Evolutionary conservation across 23 tunicate genomes (phyloP), one percentile per base, ranked within the genome.

Genomic region (Ascidia mentula): DNA sequence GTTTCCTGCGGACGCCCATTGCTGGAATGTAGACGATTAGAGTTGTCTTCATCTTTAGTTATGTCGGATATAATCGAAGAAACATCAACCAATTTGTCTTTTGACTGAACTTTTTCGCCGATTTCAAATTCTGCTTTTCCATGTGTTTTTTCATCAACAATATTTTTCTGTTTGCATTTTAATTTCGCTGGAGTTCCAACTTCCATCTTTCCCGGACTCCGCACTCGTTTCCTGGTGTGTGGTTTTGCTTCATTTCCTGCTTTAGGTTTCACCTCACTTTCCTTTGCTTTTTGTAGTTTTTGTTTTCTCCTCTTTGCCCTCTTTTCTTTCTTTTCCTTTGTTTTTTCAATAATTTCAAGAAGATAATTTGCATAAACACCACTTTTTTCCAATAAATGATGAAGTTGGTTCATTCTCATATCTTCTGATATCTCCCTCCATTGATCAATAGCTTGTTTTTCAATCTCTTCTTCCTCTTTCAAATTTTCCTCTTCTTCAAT

Each of bases 291-390:
- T 53, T 20, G 13, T 20, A 53, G 65, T 46, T 61, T 60, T 28
- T 33, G 40, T 65, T 79, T 38, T 60, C 72, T 79, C 15, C 46
- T 59, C 36, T 61, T 31, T 9, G 76, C 81, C 32, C 59, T 42
- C 60, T 74, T 86, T 40, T 69, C 69, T 71, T 86, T 86, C 36
- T 32, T 34, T 59, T 77, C 85, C 77, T 86, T 91, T 6, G 69
- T 73, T 2, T 72, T 72, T 32, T 85, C 97, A 46, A 91, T 82
- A 0, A 85, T 79, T 39, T 72, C 59, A 38, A 91, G 76, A 40
- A 91, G 77, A 60, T 78, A 91, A 65, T 91, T 78, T 3, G 97
- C 97, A 86, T 91, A 91, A 40, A 91, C 74, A 31, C 82, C 81
- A 72, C 97, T 91, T 82, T 91, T 91, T 40, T 85, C 87, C 53